Evolutionary conservation across 2,113 vertebrate species (phyloP).

Genomic region (Onychostruthus taczanowskii): DNA sequence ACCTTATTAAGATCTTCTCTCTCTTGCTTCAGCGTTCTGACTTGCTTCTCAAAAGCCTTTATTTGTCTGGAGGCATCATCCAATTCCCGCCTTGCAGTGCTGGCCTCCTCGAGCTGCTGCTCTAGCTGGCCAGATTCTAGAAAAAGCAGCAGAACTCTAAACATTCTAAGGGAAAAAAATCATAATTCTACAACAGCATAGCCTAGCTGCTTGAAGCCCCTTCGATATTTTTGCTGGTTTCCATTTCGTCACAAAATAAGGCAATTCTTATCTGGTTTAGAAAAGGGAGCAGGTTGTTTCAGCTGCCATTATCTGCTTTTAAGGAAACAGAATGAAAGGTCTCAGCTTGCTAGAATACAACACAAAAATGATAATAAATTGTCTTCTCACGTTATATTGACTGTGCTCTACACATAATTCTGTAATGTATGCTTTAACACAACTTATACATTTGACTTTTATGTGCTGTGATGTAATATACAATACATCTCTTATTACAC

Average conservation of each 20-base stretch:
- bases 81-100: slow-evolving; percentile 80
- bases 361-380: background rate
- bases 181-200: background rate
- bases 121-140: slow-evolving; percentile 88
- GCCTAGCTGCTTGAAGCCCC: background rate
- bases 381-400: background rate
- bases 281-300: background rate
- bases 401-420: background rate
- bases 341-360: background rate
- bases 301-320: background rate
- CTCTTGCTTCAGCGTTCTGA: slow-evolving; percentile 85
- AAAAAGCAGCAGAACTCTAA: slow-evolving; percentile 35
- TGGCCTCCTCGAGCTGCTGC: slow-evolving; percentile 89
- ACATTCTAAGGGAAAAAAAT: background rate
- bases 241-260: background rate
- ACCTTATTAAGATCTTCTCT: slow-evolving; percentile 94
- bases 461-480: background rate
- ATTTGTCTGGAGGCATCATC: slow-evolving; percentile 91
- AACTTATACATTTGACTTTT: background rate
- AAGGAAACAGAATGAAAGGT: background rate
- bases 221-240: background rate
- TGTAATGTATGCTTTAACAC: background rate
- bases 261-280: background rate
- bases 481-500: background rate
- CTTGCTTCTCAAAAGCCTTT: slow-evolving; percentile 90